A percentile compares a stretch with the other conserved stretches of the same genome.
phyloP scores from a whole-genome alignment of 2,888 invertebrate genomes.

The Drosophila subquinaria region DNA sequence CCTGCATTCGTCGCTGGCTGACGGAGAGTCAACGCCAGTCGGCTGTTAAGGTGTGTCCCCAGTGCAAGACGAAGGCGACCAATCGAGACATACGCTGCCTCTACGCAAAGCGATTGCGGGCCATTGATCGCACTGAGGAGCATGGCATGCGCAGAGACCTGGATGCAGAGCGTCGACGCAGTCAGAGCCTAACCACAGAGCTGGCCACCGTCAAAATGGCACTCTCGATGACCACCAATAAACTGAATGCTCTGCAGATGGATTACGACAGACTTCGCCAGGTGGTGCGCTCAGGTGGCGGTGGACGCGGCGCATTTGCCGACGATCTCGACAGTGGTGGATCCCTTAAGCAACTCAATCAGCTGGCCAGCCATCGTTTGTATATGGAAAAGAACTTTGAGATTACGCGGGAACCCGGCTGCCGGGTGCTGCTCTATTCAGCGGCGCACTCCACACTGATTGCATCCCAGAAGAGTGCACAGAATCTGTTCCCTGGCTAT shows the following conservation, averaged over 20 bases:
- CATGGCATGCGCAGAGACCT: constrained; percentile 89
- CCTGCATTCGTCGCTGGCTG: constrained; percentile 88
- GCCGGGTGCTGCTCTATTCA: constrained; percentile 92
- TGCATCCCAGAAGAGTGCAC: constrained; percentile 91
- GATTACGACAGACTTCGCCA: constrained; percentile 77
- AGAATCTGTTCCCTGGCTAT: constrained; percentile 90
- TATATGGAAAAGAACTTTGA: constrained; percentile 89
- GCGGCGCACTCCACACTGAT: constrained; percentile 88
- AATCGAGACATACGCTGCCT: constrained; percentile 91
- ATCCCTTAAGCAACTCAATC: constrained; percentile 9
- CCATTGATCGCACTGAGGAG: constrained; percentile 92
- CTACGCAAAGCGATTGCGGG: constrained; percentile 91
- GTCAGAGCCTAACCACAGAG: constrained; percentile 88
- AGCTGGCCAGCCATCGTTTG: constrained; percentile 76
- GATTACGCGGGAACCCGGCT: constrained; percentile 90
- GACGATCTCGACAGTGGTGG: constrained; percentile 9
- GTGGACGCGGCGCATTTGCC: constrained; percentile 30
- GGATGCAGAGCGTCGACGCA: constrained; percentile 87
- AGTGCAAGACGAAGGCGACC: constrained; percentile 92
- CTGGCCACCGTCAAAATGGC: constrained; percentile 86
- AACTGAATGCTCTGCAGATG: constrained; percentile 64
- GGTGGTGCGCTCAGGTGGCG: constrained; percentile 57
- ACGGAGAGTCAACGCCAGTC: constrained; percentile 79
- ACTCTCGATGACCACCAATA: constrained; percentile 63
- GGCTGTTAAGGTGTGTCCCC: constrained; percentile 90